Percentiles rank a stretch among this genome's conserved stretches.
These are phyloP conservation scores for Acropternis orthonyx DNA, from an alignment of 2,797 vertebrate species.

Conservation along the genomic window DNA sequence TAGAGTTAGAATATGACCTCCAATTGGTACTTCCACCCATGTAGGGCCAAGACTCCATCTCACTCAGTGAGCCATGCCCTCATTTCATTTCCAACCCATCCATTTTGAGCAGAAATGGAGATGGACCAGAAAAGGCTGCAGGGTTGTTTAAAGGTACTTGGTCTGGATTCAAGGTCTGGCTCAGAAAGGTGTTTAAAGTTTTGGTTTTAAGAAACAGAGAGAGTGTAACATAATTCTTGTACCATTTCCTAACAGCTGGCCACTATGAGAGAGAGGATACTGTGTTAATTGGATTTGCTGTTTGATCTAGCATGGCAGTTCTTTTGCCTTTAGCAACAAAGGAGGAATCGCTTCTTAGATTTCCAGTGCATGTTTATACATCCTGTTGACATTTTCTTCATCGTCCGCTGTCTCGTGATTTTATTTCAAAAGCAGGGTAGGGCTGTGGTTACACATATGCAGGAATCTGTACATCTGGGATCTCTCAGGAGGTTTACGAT, in stretches of 20 bases:
- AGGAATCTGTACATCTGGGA: neutral
- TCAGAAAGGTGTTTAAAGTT: neutral
- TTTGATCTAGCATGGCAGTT: conserved; percentile 19
- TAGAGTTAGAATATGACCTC: neutral
- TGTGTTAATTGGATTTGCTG: conserved; percentile 41
- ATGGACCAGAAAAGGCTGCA: neutral
- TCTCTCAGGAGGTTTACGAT: neutral
- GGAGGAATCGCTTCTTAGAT: conserved; percentile 19
- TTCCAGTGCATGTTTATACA: conserved; percentile 12
- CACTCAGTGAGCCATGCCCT: neutral
- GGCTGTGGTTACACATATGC: neutral
- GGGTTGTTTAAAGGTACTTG: neutral
- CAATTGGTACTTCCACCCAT: neutral
- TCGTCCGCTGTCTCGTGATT: neutral
- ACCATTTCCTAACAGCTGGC: neutral
- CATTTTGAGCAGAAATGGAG: neutral
- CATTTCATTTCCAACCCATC: neutral
- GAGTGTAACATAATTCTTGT: neutral
- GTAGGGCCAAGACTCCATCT: neutral
- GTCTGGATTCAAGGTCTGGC: neutral
- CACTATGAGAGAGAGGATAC: neutral
- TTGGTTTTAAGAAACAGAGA: neutral
- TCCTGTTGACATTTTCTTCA: neutral
- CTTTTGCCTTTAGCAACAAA: conserved; percentile 14
- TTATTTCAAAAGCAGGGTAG: neutral